A percentile compares a stretch with the other conserved stretches of the same genome.
These are phyloP conservation scores for Scleropages formosus DNA, from an alignment of 2,797 vertebrate genomes.

Conservation along the genomic window DNA sequence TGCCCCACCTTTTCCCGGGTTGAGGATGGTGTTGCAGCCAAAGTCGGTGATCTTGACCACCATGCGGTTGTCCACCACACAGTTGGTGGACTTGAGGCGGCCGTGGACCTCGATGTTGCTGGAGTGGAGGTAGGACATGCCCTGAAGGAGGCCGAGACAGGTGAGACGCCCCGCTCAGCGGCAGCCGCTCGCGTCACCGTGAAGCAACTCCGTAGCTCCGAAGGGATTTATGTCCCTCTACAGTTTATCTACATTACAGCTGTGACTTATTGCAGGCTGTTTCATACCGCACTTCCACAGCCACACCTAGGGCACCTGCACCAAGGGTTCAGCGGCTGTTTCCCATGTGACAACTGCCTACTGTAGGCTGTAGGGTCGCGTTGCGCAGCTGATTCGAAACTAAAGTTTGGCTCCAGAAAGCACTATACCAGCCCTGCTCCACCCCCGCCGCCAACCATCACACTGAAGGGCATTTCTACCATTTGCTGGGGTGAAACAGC, in stretches of 20 bases:
- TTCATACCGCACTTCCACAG: too few relatives aligned
- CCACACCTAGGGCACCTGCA: not conserved
- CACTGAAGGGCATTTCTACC: not conserved
- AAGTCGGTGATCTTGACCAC: constrained; percentile 98
- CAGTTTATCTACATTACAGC: too few relatives aligned
- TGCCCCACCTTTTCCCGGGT: constrained; percentile 73
- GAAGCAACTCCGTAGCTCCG: too few relatives aligned
- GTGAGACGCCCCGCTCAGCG: not conserved
- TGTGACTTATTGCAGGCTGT: too few relatives aligned
- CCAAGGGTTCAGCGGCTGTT: not conserved
- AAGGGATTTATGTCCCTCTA: too few relatives aligned
- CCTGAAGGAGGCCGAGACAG: constrained; percentile 59
- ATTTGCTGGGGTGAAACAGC: not conserved
- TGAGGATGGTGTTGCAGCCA: constrained; percentile 86
- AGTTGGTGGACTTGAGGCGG: constrained; percentile 92
- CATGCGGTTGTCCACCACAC: constrained; percentile 94
- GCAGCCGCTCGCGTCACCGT: not conserved
- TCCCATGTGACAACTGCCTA: not conserved
- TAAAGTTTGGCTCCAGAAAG: not conserved
- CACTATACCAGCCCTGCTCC: not conserved
- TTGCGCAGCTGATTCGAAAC: not conserved
- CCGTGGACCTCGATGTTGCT: constrained; percentile 88
- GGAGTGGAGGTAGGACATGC: constrained; percentile 95
- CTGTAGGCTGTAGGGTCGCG: not conserved
- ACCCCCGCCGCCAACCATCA: not conserved